Evolutionary conservation across 2,888 invertebrate species (phyloP).

Genomic region (Entomobrya proxima): DNA sequence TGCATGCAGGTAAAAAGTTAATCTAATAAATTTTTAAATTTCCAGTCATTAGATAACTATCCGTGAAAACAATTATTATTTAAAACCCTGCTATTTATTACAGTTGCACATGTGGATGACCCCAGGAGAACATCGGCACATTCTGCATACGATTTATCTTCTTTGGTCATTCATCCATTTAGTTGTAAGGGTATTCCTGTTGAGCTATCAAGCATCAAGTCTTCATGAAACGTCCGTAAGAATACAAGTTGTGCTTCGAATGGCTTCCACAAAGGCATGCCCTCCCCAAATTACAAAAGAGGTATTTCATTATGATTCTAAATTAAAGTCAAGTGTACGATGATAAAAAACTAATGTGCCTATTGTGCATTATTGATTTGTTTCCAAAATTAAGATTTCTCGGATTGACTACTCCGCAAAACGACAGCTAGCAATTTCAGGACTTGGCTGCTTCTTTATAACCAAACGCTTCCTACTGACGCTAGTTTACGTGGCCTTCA

Average conservation of each 20-base stretch:
- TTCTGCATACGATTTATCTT: slow-evolving; percentile 37
- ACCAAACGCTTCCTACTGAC: slow-evolving; percentile 28
- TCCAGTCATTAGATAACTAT: too few species aligned
- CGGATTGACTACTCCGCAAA: neutral
- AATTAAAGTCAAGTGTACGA: too few species aligned
- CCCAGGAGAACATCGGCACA: neutral
- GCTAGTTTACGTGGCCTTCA: slow-evolving; percentile 23
- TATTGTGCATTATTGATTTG: neutral
- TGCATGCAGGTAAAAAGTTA: slow-evolving; percentile 30
- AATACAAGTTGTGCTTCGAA: neutral
- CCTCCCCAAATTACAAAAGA: neutral
- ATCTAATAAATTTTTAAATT: too few species aligned
- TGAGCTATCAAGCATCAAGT: slow-evolving; percentile 11
- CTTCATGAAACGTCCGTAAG: slow-evolving; percentile 5
- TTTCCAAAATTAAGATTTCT: neutral
- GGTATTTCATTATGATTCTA: too few species aligned
- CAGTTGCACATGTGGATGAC: slow-evolving; percentile 52
- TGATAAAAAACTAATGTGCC: too few species aligned
- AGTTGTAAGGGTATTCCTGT: slow-evolving; percentile 20
- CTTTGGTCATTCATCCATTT: slow-evolving; percentile 50
- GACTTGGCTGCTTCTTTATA: slow-evolving; percentile 30
- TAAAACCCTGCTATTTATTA: neutral
- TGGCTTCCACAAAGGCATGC: neutral
- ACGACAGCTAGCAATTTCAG: slow-evolving; percentile 17
- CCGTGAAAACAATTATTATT: too few species aligned